Base-by-base conservation (phyloP, 2,888 invertebrate genomes). In the Synergus itoensis region DNA sequence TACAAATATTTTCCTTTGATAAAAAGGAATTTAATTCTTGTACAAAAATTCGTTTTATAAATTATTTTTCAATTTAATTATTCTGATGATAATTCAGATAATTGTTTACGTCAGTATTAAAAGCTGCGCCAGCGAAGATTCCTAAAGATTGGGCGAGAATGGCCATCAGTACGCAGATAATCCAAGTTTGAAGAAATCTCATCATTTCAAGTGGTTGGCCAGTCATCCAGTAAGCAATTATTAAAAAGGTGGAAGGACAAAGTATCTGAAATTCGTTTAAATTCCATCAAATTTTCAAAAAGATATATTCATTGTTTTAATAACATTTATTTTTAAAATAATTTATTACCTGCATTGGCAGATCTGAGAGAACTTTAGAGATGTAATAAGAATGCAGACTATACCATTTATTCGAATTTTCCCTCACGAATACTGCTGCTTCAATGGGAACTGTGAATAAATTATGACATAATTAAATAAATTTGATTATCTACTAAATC, bases 371-470 rank as follows among this genome's bases (percentile, higher is more conserved):
- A 7, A 96, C 94, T 92, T 96, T 96, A 0, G 96, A 95, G n/a
- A 95, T 91, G 88, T 96, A 96, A 90, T 96, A 96, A 0, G 95
- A 94, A 81, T 94, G 93, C 53, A 96, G 90, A 11, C 95, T 95
- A 90, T 97, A 96, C 96, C 96, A 97, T 90, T 95, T 95, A 90
- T 97, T 96, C 40, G 95, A 93, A 90, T 96, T 95, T 88, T 96
- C 96, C 87, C 96, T 93, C 4, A 95, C 92, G 84, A 96, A 95
- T 5, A 96, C 96, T 8, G 94, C 93, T 85, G 96, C 95, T 92
- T 97, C 96, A 62, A 94, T 92, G 0, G 96, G 96, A 92, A 96
- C 96, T 96, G 89, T 86, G 89, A 93, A 92, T 7, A 28, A 14
- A 62, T 28, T 28, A 28, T 3, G 3, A 28, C 28, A 28, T 86